These are phyloP conservation scores for Drosophila subsilvestris DNA, from an alignment of 2,888 invertebrate genomes.

Conservation along the genomic window DNA sequence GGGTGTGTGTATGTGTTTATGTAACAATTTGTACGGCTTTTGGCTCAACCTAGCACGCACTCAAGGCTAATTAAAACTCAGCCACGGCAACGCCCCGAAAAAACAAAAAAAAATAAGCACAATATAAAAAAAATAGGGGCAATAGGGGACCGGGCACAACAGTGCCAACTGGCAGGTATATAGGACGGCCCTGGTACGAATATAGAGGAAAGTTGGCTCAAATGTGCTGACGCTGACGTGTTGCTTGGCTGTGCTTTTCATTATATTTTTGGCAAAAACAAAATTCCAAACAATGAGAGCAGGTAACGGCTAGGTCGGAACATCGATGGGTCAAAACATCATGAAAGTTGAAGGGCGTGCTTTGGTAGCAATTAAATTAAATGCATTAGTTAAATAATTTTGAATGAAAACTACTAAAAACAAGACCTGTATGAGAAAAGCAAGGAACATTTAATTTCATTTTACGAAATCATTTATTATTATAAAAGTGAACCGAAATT, in stretches of 20 bases:
- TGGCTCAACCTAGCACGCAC: slow-evolving; percentile 60
- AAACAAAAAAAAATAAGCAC: slow-evolving; percentile 29
- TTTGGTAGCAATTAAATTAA: too few relatives aligned
- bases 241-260: slow-evolving; percentile 44
- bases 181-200: slow-evolving; percentile 5
- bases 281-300: slow-evolving; percentile 34
- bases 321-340: neutral
- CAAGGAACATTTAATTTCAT: too few relatives aligned
- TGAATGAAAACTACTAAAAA: neutral
- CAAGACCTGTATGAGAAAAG: neutral
- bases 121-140: slow-evolving; percentile 16
- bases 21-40: slow-evolving; percentile 76
- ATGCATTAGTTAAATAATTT: too few relatives aligned
- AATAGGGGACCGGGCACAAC: neutral
- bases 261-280: slow-evolving; percentile 47
- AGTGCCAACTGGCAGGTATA: slow-evolving; percentile 40
- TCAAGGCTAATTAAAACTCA: slow-evolving; percentile 75
- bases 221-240: slow-evolving; percentile 67
- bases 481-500: too few relatives aligned
- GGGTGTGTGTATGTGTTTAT: slow-evolving; percentile 61
- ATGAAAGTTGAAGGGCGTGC: neutral
- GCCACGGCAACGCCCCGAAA: slow-evolving; percentile 61
- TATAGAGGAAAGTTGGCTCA: slow-evolving; percentile 46
- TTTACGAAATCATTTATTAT: too few relatives aligned
- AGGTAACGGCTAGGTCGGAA: slow-evolving; percentile 7